Evolutionary conservation across 1,140 invertebrate genomes (phyloP).

Genomic region (Aphelenchoides avenae): DNA sequence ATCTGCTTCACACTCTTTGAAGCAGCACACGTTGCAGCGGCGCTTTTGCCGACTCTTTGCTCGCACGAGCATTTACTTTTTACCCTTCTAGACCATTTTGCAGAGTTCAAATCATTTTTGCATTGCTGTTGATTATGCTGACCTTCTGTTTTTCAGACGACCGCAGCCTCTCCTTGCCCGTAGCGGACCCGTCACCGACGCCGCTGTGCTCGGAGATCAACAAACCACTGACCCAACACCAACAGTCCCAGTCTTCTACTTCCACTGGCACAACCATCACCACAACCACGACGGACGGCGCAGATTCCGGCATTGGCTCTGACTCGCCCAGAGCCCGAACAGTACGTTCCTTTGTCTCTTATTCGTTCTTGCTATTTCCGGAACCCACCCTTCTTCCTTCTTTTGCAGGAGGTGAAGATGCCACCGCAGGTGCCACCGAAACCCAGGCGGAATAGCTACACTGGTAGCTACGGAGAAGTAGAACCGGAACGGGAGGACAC

Average conservation of each 20-base stretch:
- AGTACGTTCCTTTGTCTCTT: no score
- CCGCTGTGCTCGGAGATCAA: no score
- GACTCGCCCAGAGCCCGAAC: constrained; percentile 35
- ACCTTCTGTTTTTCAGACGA: constrained; percentile 34
- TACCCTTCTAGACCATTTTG: no score
- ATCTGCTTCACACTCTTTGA: no score
- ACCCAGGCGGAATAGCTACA: constrained; percentile 19
- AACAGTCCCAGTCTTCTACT: constrained; percentile 3
- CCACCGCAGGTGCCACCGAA: constrained; percentile 53
- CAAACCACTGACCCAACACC: constrained; percentile 20
- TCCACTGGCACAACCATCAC: constrained; percentile 1
- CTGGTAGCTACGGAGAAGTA: constrained; percentile 23
- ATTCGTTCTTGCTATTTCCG: no score
- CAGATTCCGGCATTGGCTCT: constrained; percentile 50
- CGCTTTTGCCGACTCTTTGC: no score
- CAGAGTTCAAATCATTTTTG: not conserved
- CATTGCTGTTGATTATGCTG: constrained; percentile 3
- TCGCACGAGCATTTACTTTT: no score
- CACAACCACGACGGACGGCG: constrained; percentile 32
- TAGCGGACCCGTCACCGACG: constrained; percentile 1
- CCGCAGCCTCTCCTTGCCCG: constrained; percentile 32
- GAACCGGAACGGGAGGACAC: constrained; percentile 21
- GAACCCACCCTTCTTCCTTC: constrained; percentile 11
- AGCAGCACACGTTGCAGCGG: no score
- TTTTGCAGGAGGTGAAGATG: constrained; percentile 6